Conservation (phyloP, 2,888 invertebrate species). For the Argyresthia albistria region DNA sequence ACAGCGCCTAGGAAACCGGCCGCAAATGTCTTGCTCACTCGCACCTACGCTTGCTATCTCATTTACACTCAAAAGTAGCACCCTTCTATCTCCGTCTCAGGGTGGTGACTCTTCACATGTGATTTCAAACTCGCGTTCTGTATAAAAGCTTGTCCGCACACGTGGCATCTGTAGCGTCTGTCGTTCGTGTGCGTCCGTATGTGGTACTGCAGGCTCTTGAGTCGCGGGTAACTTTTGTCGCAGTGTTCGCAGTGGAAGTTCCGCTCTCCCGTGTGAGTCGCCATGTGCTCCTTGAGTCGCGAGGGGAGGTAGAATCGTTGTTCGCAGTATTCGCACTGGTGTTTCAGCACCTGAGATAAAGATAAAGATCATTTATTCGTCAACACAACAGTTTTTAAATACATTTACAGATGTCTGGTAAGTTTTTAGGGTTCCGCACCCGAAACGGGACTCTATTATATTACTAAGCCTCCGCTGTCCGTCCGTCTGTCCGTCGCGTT, state of each 20-base stretch:
- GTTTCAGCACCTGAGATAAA: constrained; percentile 59
- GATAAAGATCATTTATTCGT: too few relatives aligned
- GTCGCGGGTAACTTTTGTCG: constrained; percentile 72
- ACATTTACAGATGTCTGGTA: too few relatives aligned
- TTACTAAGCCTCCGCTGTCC: too few relatives aligned
- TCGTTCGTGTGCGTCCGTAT: constrained; percentile 73
- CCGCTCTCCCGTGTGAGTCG: constrained; percentile 67
- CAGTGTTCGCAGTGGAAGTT: constrained; percentile 73
- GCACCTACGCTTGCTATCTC: too few relatives aligned
- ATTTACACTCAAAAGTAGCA: constrained; percentile 34
- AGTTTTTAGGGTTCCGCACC: too few relatives aligned
- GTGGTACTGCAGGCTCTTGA: constrained; percentile 73
- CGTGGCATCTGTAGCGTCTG: constrained; percentile 66
- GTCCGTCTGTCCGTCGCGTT: too few relatives aligned
- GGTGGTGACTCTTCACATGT: constrained; percentile 72
- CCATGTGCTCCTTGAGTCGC: constrained; percentile 61
- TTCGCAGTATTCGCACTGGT: constrained; percentile 69
- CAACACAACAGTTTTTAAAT: too few relatives aligned
- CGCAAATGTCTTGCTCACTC: too few relatives aligned
- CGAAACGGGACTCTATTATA: too few relatives aligned
- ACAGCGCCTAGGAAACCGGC: too few relatives aligned
- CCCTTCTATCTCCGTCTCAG: constrained; percentile 54
- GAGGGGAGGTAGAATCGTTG: constrained; percentile 64
- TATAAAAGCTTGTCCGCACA: constrained; percentile 71
- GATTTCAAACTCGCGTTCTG: constrained; percentile 73